Percentiles rank a stretch among this genome's conserved stretches.
Conservation (phyloP, 2,113 vertebrate genomes). For the Clupea harengus region DNA sequence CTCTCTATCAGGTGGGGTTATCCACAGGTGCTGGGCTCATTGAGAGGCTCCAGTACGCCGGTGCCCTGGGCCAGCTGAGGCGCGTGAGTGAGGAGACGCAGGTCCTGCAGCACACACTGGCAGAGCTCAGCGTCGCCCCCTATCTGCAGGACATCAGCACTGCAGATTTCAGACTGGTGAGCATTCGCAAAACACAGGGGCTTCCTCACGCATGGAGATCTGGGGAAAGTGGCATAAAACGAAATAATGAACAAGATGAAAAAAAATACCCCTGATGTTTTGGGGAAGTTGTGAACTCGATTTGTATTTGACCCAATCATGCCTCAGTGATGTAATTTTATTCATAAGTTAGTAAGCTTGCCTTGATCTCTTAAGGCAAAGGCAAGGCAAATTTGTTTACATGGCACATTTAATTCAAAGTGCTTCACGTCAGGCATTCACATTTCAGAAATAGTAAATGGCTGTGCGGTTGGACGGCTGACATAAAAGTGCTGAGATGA, state of each 20-base stretch:
- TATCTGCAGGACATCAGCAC: conserved; percentile 72
- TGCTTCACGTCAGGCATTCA: not conserved
- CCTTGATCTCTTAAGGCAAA: conserved; percentile 5
- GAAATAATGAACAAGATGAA: not conserved
- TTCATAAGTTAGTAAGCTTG: not conserved
- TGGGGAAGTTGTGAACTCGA: not conserved
- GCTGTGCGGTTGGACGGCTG: not conserved
- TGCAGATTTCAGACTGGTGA: conserved; percentile 62
- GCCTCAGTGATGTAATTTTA: not conserved
- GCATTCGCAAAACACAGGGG: not conserved
- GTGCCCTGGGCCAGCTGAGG: conserved; percentile 62
- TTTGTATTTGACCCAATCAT: not conserved
- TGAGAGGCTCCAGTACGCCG: conserved; percentile 72
- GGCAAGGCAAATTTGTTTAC: not conserved
- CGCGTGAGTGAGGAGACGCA: conserved; percentile 64
- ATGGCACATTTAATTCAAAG: not conserved
- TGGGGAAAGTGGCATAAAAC: not conserved
- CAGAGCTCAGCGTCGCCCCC: conserved; percentile 72
- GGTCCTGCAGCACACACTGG: conserved; percentile 72
- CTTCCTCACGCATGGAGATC: not conserved
- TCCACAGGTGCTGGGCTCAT: conserved; percentile 61
- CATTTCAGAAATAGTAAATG: not conserved
- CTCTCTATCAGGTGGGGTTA: conserved; percentile 52
- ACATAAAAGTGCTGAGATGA: conserved; percentile 12
- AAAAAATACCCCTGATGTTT: not conserved